A percentile compares a stretch with the other conserved stretches of the same genome.
phyloP scores from a whole-genome alignment of 1,140 invertebrate species.

The Euura saliciscinereae region DNA sequence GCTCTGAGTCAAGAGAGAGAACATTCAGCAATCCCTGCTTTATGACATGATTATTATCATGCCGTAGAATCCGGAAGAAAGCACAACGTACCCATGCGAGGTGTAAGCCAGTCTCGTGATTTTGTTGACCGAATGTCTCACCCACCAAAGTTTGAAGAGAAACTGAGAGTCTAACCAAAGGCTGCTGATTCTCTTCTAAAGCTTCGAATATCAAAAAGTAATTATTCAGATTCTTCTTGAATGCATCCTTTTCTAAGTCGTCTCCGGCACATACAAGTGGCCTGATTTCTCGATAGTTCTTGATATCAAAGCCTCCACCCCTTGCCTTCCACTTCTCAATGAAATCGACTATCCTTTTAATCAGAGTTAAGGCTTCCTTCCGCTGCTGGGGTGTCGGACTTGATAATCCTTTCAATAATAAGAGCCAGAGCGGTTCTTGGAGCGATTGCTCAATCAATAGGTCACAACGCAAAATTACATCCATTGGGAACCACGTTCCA shows the following conservation, averaged over 20 bases:
- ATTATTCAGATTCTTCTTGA: constrained; percentile 42
- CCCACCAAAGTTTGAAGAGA: constrained; percentile 43
- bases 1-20: constrained; percentile 28
- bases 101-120: constrained; percentile 35
- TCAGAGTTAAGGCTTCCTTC: constrained; percentile 48
- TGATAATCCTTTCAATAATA: constrained; percentile 32
- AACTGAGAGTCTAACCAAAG: constrained; percentile 62
- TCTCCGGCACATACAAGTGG: constrained; percentile 34
- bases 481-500: constrained; percentile 26
- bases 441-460: constrained; percentile 25
- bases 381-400: constrained; percentile 35
- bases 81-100: constrained; percentile 37
- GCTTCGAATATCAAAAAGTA: constrained; percentile 62
- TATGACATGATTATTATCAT: constrained; percentile 55
- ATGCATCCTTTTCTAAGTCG: constrained; percentile 7
- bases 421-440: constrained; percentile 34
- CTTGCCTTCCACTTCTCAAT: constrained; percentile 18
- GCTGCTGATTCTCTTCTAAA: constrained; percentile 68
- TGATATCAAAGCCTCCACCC: not conserved
- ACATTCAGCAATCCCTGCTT: constrained; percentile 52
- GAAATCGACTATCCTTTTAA: constrained; percentile 43
- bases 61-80: constrained; percentile 50
- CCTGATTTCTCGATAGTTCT: constrained; percentile 15
- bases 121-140: constrained; percentile 25
- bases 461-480: constrained; percentile 11